Evolutionary conservation across 2,797 vertebrate species (phyloP), one percentile per base, ranked within the genome.

Genomic region (Pitangus sulphuratus): DNA sequence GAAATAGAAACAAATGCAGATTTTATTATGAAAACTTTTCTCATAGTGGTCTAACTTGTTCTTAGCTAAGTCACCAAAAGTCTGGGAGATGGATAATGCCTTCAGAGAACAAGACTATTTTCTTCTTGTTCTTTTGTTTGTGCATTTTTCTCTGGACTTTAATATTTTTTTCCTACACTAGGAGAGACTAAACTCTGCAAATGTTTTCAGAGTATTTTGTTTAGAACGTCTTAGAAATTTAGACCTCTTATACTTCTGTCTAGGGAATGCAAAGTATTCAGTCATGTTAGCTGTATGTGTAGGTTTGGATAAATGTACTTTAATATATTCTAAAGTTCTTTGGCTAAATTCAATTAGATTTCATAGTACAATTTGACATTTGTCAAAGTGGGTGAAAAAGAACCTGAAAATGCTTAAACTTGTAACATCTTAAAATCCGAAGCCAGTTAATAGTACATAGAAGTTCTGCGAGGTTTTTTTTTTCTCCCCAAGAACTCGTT

Each of bases 41-140:
- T 76, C 56, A 76, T 15, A 69, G 50, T 68, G 30, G 60, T 60
- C 76, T 82, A 90, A 84, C 53, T 83, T 64, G 24, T 58, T 97
- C 33, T 70, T 48, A 71, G 47, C 7, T 64, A 83, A 45, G 26
- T 30, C 40, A 77, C 12, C 48, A 69, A 8, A 77, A 78, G 61
- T 20, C 54, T 87, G 45, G 22, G 24, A 84, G 45, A 24, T 14
- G 35, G 25, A 40, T 48, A 72, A 58, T 20, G 11, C 3, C 54
- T 81, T 91, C 61, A 64, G 68, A 68, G 40, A 70, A 71, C 15
- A 56, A n/a, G 25, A 51, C 28, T 45, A 15, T 74, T 87, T 81
- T 81, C 35, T 54, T 77, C 48, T 56, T 58, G 22, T 18, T 86
- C 35, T 56, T 92, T 75, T 50, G 17, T n/a, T 84, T 56, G 26